Percentiles rank a stretch among this genome's conserved stretches.
Evolutionary conservation across 2,113 vertebrate species (phyloP).

Genomic region (Macquaria ambigua): DNA sequence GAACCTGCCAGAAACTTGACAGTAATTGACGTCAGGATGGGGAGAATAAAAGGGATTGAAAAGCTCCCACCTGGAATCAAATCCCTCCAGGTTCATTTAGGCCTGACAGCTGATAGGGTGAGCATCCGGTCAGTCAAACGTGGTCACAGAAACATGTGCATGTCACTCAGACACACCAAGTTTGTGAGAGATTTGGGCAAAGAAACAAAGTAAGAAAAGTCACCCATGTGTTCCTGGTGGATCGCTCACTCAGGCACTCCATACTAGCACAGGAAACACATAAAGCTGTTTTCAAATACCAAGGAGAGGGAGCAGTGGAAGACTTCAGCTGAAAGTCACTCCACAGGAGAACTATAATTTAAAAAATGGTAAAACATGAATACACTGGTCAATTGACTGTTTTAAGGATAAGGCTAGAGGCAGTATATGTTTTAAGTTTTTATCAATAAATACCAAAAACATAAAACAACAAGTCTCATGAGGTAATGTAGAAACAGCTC

Average conservation of each 20-base stretch:
- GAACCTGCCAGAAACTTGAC: constrained; percentile 15
- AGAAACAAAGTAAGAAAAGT: neutral
- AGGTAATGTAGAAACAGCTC: neutral
- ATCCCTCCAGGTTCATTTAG: neutral
- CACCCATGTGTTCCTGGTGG: neutral
- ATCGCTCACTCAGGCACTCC: neutral
- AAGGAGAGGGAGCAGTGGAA: neutral
- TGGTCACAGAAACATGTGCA: neutral
- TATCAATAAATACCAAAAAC: neutral
- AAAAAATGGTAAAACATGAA: neutral
- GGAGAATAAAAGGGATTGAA: constrained; percentile 1
- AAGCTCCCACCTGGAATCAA: neutral
- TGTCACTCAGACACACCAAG: neutral
- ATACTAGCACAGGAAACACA: neutral
- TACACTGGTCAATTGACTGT: neutral
- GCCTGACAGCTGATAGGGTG: constrained; percentile 2
- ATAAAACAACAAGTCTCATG: neutral
- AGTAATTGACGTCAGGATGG: constrained; percentile 20
- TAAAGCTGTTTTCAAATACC: neutral
- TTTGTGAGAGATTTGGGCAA: neutral
- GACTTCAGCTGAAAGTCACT: neutral
- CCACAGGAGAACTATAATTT: too few species aligned
- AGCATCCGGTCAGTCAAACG: constrained; percentile 2
- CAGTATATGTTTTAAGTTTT: too few species aligned
- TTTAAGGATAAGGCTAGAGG: neutral